Percentiles rank a stretch among this genome's conserved stretches.
These are phyloP conservation scores for Hypolimnas misippus DNA, from an alignment of 2,888 invertebrate genomes.

Conservation along the genomic window DNA sequence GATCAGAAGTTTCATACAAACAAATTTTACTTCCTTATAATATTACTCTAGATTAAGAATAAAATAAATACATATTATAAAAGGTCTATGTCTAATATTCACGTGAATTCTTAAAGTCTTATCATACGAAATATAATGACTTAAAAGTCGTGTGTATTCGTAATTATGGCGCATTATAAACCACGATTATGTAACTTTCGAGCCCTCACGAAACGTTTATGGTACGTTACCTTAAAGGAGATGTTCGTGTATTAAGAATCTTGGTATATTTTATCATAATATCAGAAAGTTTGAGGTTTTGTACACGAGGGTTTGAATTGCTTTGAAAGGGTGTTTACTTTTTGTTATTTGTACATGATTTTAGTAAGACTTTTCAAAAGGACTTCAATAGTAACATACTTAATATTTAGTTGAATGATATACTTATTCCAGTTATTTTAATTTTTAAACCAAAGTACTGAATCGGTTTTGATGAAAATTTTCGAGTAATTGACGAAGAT, in stretches of 20 bases:
- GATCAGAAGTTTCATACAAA: too few relatives aligned
- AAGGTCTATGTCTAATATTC: background rate
- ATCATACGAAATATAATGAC: conserved; percentile 9
- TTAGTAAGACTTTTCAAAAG: too few relatives aligned
- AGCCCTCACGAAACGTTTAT: conserved; percentile 26
- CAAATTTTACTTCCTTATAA: too few relatives aligned
- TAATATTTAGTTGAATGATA: too few relatives aligned
- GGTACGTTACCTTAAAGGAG: conserved; percentile 26
- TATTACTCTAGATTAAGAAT: too few relatives aligned
- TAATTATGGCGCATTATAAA: conserved; percentile 20
- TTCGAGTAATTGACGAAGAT: too few relatives aligned
- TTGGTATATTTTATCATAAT: conserved; percentile 31
- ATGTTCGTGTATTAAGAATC: conserved; percentile 26
- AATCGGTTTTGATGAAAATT: too few relatives aligned
- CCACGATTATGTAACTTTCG: conserved; percentile 27
- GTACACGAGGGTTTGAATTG: background rate
- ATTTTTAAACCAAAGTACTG: too few relatives aligned
- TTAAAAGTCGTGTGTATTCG: conserved; percentile 16
- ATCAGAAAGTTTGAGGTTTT: conserved; percentile 9
- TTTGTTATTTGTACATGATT: background rate
- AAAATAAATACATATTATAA: too few relatives aligned
- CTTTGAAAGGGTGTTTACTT: background rate
- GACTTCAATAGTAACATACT: too few relatives aligned
- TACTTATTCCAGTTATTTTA: too few relatives aligned
- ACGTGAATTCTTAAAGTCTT: conserved; percentile 6